Evolutionary conservation across 2,113 vertebrate species (phyloP).

Genomic region (Cheilinus undulatus): DNA sequence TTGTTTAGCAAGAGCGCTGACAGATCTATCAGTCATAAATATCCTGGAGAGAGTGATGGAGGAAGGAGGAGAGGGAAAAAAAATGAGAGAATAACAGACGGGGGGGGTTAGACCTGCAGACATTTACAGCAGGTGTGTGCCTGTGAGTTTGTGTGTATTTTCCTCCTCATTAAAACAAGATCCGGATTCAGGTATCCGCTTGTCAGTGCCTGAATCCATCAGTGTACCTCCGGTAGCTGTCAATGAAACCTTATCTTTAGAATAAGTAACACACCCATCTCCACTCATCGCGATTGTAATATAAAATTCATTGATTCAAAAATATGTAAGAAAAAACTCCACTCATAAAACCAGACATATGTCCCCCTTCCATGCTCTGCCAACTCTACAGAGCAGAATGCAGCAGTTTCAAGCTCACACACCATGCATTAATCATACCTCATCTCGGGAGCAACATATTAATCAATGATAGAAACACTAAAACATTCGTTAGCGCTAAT

Average conservation of each 20-base stretch:
- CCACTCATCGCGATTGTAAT: conserved; percentile 43
- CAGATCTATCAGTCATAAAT: conserved; percentile 72
- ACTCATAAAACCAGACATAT: conserved; percentile 2
- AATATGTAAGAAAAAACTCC: conserved; percentile 10
- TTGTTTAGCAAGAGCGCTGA: conserved; percentile 63
- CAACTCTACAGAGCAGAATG: background rate
- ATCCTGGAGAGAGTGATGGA: conserved; percentile 59
- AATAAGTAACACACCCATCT: conserved; percentile 23
- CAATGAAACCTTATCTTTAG: conserved; percentile 44
- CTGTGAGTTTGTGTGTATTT: conserved; percentile 9
- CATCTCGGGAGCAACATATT: conserved; percentile 49
- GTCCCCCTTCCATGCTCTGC: background rate
- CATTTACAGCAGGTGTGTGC: conserved; percentile 27
- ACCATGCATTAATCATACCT: conserved; percentile 50
- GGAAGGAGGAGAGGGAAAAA: conserved; percentile 36
- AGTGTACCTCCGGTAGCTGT: conserved; percentile 52
- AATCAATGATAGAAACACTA: conserved; percentile 60
- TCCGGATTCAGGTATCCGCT: conserved; percentile 23
- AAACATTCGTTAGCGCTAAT: conserved; percentile 62
- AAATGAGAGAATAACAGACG: conserved; percentile 25
- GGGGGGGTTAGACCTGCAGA: conserved; percentile 33
- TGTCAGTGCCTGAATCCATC: conserved; percentile 55
- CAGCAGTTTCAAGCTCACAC: conserved; percentile 21
- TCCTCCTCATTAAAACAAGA: conserved; percentile 64
- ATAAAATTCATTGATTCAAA: conserved; percentile 35